Percentiles rank a stretch among this genome's conserved stretches.
phyloP scores from a whole-genome alignment of 2,113 vertebrate genomes.

The Irena cyanogastra region DNA sequence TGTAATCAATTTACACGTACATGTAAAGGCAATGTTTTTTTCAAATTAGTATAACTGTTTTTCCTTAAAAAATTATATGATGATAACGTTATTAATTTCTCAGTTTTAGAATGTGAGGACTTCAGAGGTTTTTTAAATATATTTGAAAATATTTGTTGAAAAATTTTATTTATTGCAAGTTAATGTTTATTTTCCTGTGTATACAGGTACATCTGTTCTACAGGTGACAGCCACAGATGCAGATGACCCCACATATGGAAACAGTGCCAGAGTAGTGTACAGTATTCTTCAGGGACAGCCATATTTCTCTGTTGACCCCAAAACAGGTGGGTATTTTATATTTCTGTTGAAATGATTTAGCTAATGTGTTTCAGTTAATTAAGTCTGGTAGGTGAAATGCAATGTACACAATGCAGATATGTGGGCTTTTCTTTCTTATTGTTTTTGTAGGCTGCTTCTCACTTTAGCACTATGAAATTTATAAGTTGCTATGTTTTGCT shows the following conservation, averaged over 20 bases:
- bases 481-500: neutral
- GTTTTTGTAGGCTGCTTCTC: neutral
- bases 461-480: neutral
- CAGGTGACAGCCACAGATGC: constrained; percentile 94
- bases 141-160: neutral
- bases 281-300: constrained; percentile 97
- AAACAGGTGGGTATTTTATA: constrained; percentile 79
- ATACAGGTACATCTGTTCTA: constrained; percentile 89
- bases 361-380: neutral
- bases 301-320: constrained; percentile 96
- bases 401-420: neutral
- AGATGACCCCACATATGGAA: constrained; percentile 95
- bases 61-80: neutral
- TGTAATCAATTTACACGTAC: neutral
- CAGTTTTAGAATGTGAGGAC: neutral
- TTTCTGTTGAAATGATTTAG: neutral
- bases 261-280: constrained; percentile 93
- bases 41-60: neutral
- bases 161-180: neutral
- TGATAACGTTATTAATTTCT: neutral
- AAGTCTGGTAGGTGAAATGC: neutral
- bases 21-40: neutral
- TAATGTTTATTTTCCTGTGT: constrained; percentile 48
- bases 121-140: neutral
- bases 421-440: neutral